Evolutionary conservation across 2,797 vertebrate genomes (phyloP).

Genomic region (Alfaro cultratus): DNA sequence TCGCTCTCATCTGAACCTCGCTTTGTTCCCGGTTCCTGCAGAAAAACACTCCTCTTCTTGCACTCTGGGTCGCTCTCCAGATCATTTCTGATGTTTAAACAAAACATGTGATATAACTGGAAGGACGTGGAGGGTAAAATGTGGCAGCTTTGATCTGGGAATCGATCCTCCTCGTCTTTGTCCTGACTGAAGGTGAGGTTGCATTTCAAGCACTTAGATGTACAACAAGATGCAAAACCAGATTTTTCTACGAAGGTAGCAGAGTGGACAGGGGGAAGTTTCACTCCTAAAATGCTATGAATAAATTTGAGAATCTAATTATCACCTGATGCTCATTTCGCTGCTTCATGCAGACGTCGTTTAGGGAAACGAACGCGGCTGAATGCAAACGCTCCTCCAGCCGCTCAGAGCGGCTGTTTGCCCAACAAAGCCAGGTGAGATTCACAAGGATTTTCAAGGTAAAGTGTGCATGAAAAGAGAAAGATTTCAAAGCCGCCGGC

Average conservation of each 20-base stretch:
- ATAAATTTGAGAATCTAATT: slow-evolving; percentile 56
- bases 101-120: slow-evolving; percentile 45
- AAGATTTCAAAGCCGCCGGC: slow-evolving; percentile 66
- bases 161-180: slow-evolving; percentile 56
- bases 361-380: slow-evolving; percentile 37
- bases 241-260: background rate
- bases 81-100: slow-evolving; percentile 43
- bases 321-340: slow-evolving; percentile 58
- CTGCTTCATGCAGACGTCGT: slow-evolving; percentile 17
- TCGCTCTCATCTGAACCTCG: slow-evolving; percentile 31
- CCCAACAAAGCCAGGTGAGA: slow-evolving; percentile 77
- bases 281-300: slow-evolving; percentile 44
- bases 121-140: slow-evolving; percentile 37
- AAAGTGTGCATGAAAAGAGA: slow-evolving; percentile 48
- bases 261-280: slow-evolving; percentile 38
- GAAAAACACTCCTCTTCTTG: slow-evolving; percentile 24
- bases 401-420: slow-evolving; percentile 54
- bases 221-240: slow-evolving; percentile 40
- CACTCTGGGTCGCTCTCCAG: slow-evolving; percentile 38
- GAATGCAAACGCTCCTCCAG: slow-evolving; percentile 20
- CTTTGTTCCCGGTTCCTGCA: slow-evolving; percentile 51
- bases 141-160: slow-evolving; percentile 53
- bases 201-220: slow-evolving; percentile 68
- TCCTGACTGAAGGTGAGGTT: slow-evolving; percentile 62
- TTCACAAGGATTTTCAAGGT: slow-evolving; percentile 75